Percentiles rank a stretch among this genome's conserved stretches.
Conservation (phyloP, 2,797 vertebrate genomes). For the Enteromius mattozi region DNA sequence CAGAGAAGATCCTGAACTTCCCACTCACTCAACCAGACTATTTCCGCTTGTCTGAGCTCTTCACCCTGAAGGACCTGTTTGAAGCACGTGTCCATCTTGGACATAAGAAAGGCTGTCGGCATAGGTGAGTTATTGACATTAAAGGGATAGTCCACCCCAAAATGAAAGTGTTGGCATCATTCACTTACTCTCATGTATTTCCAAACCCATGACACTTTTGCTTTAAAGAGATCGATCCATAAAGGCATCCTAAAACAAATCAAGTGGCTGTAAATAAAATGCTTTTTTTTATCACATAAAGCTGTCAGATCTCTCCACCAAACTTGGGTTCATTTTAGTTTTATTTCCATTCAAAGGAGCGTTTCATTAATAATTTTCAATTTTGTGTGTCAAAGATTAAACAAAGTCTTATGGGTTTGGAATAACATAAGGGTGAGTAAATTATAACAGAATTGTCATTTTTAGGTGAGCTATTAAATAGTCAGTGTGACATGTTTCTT, state of each 20-base stretch:
- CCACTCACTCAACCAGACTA: conserved; percentile 87
- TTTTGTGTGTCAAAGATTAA: not conserved
- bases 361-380: not conserved
- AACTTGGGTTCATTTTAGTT: not conserved
- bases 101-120: conserved; percentile 91
- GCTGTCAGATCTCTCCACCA: too few species aligned
- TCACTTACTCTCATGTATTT: not conserved
- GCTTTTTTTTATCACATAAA: not conserved
- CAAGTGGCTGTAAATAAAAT: not conserved
- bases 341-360: not conserved
- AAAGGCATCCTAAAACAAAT: not conserved
- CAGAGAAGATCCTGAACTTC: conserved; percentile 71
- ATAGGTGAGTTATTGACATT: conserved; percentile 78
- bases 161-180: not conserved
- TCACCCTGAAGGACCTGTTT: conserved; percentile 87
- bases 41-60: conserved; percentile 89
- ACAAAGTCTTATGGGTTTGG: not conserved
- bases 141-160: not conserved
- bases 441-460: not conserved
- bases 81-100: conserved; percentile 92
- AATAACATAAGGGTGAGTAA: not conserved
- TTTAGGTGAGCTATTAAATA: too few species aligned
- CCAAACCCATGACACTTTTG: not conserved
- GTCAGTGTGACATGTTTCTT: too few species aligned
- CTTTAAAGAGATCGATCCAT: not conserved